A percentile compares a stretch with the other conserved stretches of the same genome.
Conservation (phyloP, 2,888 invertebrate species). For the Cepaea hortensis region DNA sequence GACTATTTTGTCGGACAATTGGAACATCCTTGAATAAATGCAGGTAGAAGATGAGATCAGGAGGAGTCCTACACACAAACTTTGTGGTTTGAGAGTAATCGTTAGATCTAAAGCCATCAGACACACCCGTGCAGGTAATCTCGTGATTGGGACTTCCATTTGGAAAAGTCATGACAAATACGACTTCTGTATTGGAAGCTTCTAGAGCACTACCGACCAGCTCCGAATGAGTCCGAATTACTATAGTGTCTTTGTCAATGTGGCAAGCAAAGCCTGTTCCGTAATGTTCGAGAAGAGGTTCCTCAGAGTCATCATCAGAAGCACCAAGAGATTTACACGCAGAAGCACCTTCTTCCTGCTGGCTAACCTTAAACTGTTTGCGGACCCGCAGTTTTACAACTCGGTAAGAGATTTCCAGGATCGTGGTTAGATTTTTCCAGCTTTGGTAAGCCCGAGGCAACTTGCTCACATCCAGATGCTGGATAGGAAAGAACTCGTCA, state of each 20-base stretch:
- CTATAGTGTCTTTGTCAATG: background rate
- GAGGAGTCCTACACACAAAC: slow-evolving; percentile 34
- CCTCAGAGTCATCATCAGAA: background rate
- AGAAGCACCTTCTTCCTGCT: background rate
- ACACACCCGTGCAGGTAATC: background rate
- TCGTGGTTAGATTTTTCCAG: background rate
- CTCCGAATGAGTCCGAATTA: slow-evolving; percentile 26
- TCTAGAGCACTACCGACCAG: slow-evolving; percentile 21
- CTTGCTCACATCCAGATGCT: background rate
- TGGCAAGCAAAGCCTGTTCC: slow-evolving; percentile 38
- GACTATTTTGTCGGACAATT: slow-evolving; percentile 28
- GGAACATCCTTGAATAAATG: slow-evolving; percentile 22
- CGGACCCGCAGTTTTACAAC: slow-evolving; percentile 27
- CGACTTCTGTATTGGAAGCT: slow-evolving; percentile 15
- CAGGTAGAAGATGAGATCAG: background rate
- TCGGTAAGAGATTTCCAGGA: slow-evolving; percentile 26
- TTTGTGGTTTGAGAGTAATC: slow-evolving; percentile 15
- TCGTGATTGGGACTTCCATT: too few species aligned
- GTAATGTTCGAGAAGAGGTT: slow-evolving; percentile 26
- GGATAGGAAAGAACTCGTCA: slow-evolving; percentile 6
- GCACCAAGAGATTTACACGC: too few species aligned
- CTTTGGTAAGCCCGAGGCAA: background rate
- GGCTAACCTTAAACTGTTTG: background rate
- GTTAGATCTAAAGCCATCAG: background rate
- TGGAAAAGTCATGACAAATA: background rate